Percentiles rank a stretch among this genome's conserved stretches.
phyloP scores from a whole-genome alignment of 2,797 vertebrate species.

The Ciconia nigra region DNA sequence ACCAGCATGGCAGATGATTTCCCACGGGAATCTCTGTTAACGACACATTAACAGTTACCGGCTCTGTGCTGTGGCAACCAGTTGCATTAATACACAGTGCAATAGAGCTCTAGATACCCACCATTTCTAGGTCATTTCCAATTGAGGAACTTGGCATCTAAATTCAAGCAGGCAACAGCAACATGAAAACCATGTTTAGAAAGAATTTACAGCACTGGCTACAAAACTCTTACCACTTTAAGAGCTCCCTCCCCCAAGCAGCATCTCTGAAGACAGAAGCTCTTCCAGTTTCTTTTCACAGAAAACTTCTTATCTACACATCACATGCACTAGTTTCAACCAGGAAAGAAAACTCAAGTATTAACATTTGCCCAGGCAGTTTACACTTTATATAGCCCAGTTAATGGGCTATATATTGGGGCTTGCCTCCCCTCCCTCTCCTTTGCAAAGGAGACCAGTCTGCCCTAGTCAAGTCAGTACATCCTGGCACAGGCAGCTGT shows the following conservation, averaged over 20 bases:
- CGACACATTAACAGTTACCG: not conserved
- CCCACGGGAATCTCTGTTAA: not conserved
- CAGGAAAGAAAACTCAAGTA: not conserved
- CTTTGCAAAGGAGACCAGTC: not conserved
- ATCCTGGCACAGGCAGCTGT: not conserved
- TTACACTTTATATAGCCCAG: not conserved
- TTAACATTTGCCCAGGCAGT: not conserved
- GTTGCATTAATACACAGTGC: not conserved
- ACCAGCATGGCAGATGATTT: not conserved
- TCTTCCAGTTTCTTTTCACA: not conserved
- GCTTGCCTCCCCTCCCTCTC: not conserved
- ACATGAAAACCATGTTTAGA: not conserved
- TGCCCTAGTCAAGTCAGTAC: not conserved
- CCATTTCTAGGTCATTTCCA: not conserved
- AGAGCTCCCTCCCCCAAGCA: not conserved
- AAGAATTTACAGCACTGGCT: not conserved
- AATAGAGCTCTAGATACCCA: not conserved
- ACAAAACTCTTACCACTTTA: not conserved
- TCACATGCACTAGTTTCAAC: conserved; percentile 17
- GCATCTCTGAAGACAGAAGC: not conserved
- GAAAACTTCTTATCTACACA: conserved; percentile 28
- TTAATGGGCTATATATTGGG: not conserved
- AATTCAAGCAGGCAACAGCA: not conserved
- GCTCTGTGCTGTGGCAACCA: not conserved
- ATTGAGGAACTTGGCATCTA: not conserved